Percentiles rank a stretch among this genome's conserved stretches.
Evolutionary conservation across 2,797 vertebrate species (phyloP).

Genomic region (Diplodus puntazzo): DNA sequence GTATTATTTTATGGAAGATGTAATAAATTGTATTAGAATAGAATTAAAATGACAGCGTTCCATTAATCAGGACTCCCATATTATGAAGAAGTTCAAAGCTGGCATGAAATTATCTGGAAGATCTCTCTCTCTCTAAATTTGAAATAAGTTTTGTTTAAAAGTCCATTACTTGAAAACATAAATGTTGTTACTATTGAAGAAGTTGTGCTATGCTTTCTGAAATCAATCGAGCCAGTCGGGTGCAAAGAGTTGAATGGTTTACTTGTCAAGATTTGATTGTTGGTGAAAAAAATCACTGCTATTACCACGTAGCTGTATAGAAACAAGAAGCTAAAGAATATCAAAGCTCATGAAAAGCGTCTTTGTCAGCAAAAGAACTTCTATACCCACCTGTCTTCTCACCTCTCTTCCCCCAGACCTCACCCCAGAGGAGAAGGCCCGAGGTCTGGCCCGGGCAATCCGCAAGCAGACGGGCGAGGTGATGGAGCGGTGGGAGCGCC

Average conservation of each 20-base stretch:
- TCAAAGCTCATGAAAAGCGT: not conserved
- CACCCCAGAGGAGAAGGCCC: conserved; percentile 94
- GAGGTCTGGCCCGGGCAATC: conserved; percentile 93
- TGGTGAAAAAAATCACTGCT: not conserved
- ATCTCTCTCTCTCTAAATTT: not conserved
- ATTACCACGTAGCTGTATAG: not conserved
- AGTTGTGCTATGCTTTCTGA: not conserved
- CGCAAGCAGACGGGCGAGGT: conserved; percentile 95
- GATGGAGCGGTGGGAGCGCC: conserved; percentile 93
- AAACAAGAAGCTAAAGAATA: not conserved
- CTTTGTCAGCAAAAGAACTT: not conserved
- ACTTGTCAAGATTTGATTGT: not conserved
- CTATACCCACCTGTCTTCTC: not conserved
- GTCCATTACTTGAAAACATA: not conserved
- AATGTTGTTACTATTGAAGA: not conserved
- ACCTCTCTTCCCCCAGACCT: conserved; percentile 80
- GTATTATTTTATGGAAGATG: not conserved
- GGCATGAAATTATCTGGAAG: not conserved
- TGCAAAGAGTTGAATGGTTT: not conserved
- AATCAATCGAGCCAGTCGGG: not conserved
- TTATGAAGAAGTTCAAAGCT: not conserved
- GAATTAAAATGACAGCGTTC: not conserved
- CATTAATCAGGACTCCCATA: not conserved
- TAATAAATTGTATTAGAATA: not conserved
- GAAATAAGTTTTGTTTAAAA: not conserved